Evolutionary conservation across 2,888 invertebrate genomes (phyloP).

Genomic region (Craniophora ligustri): DNA sequence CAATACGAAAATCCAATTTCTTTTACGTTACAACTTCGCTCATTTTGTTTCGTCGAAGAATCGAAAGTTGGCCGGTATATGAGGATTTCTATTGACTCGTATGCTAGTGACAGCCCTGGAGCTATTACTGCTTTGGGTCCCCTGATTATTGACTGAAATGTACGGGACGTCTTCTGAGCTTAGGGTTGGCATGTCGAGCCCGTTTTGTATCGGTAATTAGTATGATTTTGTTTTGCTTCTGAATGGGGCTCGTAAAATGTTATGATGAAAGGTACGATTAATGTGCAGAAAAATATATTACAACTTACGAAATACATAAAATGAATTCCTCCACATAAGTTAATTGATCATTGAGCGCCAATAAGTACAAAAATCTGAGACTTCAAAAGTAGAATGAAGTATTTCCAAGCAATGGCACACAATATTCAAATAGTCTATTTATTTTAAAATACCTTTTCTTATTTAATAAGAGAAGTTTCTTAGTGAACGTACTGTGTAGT

Average conservation of each 20-base stretch:
- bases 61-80: slow-evolving; percentile 69
- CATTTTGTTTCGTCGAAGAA: slow-evolving; percentile 76
- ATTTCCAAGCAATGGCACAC: slow-evolving; percentile 13
- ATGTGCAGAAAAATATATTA: background rate
- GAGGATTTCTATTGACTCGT: slow-evolving; percentile 73
- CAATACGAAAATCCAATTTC: slow-evolving; percentile 84
- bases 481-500: slow-evolving; percentile 35
- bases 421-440: slow-evolving; percentile 34
- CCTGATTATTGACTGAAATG: slow-evolving; percentile 70
- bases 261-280: slow-evolving; percentile 19
- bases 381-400: background rate
- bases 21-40: slow-evolving; percentile 80
- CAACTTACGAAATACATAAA: background rate
- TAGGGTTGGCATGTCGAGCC: slow-evolving; percentile 53
- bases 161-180: slow-evolving; percentile 51
- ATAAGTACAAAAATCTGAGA: too few relatives aligned
- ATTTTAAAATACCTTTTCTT: slow-evolving; percentile 47
- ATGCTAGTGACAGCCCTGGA: slow-evolving; percentile 68
- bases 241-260: slow-evolving; percentile 18
- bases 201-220: slow-evolving; percentile 32
- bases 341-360: background rate
- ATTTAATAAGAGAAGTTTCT: slow-evolving; percentile 47
- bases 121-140: slow-evolving; percentile 65
- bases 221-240: slow-evolving; percentile 34
- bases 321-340: background rate